Conservation (phyloP, 2,888 invertebrate species). For the Lasioglossum leucozonium region DNA sequence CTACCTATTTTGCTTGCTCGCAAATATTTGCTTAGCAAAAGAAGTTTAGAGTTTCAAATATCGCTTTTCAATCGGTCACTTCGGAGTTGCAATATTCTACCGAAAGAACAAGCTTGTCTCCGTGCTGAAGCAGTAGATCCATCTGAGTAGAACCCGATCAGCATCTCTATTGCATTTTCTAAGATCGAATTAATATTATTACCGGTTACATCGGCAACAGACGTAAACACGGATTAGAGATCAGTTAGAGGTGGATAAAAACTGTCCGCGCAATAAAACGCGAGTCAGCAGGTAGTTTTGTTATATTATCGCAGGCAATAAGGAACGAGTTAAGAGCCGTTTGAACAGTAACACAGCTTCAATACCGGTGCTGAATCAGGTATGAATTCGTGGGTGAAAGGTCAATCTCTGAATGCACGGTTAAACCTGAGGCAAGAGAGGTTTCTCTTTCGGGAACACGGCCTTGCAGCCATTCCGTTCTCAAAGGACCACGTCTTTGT, state of each 20-base stretch:
- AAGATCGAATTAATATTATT: not conserved
- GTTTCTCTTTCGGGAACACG: conserved; percentile 23
- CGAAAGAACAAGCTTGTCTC: not conserved
- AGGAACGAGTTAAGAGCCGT: not conserved
- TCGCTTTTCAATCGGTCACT: not conserved
- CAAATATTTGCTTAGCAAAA: not conserved
- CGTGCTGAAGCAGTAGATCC: not conserved
- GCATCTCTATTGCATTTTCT: not conserved
- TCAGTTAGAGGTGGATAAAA: not conserved
- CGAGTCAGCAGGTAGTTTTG: not conserved
- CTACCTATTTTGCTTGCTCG: not conserved
- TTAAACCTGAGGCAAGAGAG: conserved; percentile 19
- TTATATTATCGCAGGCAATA: not conserved
- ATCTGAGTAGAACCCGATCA: not conserved
- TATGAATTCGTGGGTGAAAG: conserved; percentile 15
- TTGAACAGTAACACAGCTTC: not conserved
- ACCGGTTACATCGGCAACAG: not conserved
- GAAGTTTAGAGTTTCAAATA: not conserved
- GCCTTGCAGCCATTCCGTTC: not conserved
- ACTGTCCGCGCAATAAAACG: not conserved
- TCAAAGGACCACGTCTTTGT: conserved; percentile 12
- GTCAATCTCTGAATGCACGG: conserved; percentile 15
- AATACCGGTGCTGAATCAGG: not conserved
- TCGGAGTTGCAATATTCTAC: not conserved
- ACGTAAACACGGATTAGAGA: not conserved